Conservation (phyloP, 2,113 vertebrate species). For the Todiramphus chloris region DNA sequence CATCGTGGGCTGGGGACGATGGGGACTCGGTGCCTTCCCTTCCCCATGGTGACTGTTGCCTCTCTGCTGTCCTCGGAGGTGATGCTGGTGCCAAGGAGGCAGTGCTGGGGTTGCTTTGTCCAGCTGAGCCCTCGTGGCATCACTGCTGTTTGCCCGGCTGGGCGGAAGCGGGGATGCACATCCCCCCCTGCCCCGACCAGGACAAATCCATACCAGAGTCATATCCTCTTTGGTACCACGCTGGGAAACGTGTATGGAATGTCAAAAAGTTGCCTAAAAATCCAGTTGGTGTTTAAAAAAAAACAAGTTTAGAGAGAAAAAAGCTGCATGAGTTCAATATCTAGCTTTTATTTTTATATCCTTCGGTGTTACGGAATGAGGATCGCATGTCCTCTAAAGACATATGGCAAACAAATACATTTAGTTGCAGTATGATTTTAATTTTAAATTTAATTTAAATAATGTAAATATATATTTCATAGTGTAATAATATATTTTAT, state of each 20-base stretch:
- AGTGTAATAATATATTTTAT: not conserved
- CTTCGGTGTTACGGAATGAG: not conserved
- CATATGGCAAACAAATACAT: not conserved
- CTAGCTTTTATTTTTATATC: not conserved
- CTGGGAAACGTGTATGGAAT: not conserved
- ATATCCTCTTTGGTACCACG: rapidly evolving
- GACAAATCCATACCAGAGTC: not conserved
- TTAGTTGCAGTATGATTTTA: not conserved
- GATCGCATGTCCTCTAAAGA: not conserved
- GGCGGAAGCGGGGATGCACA: rapidly evolving
- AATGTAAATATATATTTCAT: not conserved
- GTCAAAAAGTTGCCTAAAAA: not conserved
- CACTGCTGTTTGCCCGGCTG: not conserved
- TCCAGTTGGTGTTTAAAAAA: not conserved
- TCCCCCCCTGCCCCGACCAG: no score
- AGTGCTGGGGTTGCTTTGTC: not conserved
- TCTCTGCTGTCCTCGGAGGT: not conserved
- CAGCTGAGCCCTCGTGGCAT: not conserved
- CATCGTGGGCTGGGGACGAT: rapidly evolving
- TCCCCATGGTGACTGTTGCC: rapidly evolving
- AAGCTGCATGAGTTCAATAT: not conserved
- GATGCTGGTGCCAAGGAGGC: not conserved
- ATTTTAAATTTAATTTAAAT: conserved; percentile 13
- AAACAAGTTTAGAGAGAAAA: not conserved
- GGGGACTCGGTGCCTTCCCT: not conserved